Evolutionary conservation across 2,113 vertebrate genomes (phyloP), one percentile per base, ranked within the genome.

Genomic region (Eulacestoma nigropectus): DNA sequence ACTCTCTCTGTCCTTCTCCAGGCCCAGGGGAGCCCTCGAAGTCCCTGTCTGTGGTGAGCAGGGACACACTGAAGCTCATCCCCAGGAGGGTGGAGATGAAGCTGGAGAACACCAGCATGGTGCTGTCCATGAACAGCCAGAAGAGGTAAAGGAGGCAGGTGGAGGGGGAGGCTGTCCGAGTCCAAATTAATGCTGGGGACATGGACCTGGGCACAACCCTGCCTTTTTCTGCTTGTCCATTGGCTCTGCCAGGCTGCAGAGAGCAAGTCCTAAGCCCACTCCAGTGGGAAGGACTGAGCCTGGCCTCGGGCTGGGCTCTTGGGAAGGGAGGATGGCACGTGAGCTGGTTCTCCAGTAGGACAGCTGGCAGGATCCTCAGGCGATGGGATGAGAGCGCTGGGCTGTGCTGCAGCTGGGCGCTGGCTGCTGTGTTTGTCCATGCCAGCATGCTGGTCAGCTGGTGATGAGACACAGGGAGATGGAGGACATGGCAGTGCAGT

Each of bases 51-150:
- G 92, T 98, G 76, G 96, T 98, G 55, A 97, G 99, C 80, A 97
- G 98, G 53, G 94, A 83, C 52, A 91, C 98, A 8, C 98, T 99
- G 89, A 98, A 97, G 77, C 97, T 98, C 47, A 81, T 99, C 77
- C 99, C 99, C 18, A 98, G 98, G 62, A 97, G 97, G 68, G 97
- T 99, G 89, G 98, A 98, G 67, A 97, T 99, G 98, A 98, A 99
- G 89, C 98, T 99, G 97, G 99, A 99, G 95, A 99, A 98, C 84
- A 99, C 98, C 49, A 99, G 98, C 62, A 90, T 98, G 42, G 99
- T 99, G 26, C 97, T 99, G 60, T 99, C 99, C 32, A 99, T 99
- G 99, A 99, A 99, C 91, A 99, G 99, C 97, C 99, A 99, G 94
- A 99, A 99, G 95, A 98, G 98, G 99, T 99, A 89, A 59, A 98